Evolutionary conservation across 1,140 invertebrate species (phyloP).

Genomic region (Trichonephila clavata): DNA sequence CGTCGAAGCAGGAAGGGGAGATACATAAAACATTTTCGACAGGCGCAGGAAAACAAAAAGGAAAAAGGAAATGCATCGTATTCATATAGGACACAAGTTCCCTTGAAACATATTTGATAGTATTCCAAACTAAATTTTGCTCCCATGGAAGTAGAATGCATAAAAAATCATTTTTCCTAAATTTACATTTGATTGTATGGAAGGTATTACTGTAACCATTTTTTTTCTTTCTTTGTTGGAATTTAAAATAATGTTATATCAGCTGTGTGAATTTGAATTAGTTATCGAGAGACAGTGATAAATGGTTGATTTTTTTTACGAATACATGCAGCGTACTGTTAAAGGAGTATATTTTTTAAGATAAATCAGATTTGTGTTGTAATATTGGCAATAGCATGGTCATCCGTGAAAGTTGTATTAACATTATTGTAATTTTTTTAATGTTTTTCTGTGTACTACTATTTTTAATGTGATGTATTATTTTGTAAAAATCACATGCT

Average conservation of each 20-base stretch:
- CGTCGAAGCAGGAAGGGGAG: not conserved
- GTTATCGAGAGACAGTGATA: not conserved
- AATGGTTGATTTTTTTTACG: not conserved
- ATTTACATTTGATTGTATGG: slow-evolving; percentile 8
- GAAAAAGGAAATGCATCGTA: not conserved
- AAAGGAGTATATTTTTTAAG: too few species aligned
- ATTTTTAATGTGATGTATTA: too few species aligned
- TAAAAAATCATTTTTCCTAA: not conserved
- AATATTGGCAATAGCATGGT: too few species aligned
- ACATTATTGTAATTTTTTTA: too few species aligned
- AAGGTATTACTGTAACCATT: not conserved
- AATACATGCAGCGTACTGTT: not conserved
- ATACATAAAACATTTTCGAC: slow-evolving; percentile 38
- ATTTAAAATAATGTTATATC: not conserved
- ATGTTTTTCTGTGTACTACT: too few species aligned
- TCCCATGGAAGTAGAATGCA: not conserved
- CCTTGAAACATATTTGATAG: slow-evolving; percentile 18
- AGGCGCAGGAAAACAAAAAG: not conserved
- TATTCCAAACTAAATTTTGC: not conserved
- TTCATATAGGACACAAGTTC: slow-evolving; percentile 10
- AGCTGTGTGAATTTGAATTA: not conserved
- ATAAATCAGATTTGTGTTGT: too few species aligned
- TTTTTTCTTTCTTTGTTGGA: not conserved
- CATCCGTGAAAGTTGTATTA: too few species aligned
- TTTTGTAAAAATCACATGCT: too few species aligned